Base-by-base conservation (phyloP, 2,113 vertebrate species). In the Merops nubicus region DNA sequence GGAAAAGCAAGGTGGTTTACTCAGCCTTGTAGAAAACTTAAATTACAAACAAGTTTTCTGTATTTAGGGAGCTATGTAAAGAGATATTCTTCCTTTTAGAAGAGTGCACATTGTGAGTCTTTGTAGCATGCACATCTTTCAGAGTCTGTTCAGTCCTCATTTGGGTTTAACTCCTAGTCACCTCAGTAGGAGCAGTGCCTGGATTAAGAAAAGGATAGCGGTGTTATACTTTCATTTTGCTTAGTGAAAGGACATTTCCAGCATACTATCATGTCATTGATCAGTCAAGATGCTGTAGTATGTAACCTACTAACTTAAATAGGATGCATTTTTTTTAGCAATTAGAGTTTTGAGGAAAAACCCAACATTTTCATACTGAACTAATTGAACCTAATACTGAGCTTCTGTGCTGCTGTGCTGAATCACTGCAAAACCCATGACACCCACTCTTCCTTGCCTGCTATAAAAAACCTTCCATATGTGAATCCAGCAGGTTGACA, bases 51-150 rank as follows among this genome's bases (percentile, higher is more conserved):
- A 40, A n/a, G 6, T 65, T 85, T 65, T 56, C 31, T n/a, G 29
- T 31, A 56, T 56, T 31, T n/a, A n/a, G 29, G 33, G 19, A 56
- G 54, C 31, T 47, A 15, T 5, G 38, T 40, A 40, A 6, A 50
- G 28, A 64, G 17, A 7, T 3, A 23, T 68, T 85, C 36, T 79
- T 45, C n/a, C 20, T 63, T 78, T 65, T 63, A 23, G 67, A 84
- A 50, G 14, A 31, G 15, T 15, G 5, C 19, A 8, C 4, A 81
- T 26, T 33, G 4, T 57, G 20, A 82, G 31, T 75, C 15, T 11
- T n/a, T 9, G 4, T 34, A 78, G 21, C 6, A 38, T 33, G 14
- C 8, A 12, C 0, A 0, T 62, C 65, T 65, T 62, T 54, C 38
- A 40, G 45, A 28, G 16, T 36, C 45, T 77, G 13, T 63, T 70